A percentile compares a stretch with the other conserved stretches of the same genome.
These are phyloP conservation scores for Periophthalmodon schlosseri DNA, from an alignment of 2,113 vertebrate species.

Conservation along the genomic window DNA sequence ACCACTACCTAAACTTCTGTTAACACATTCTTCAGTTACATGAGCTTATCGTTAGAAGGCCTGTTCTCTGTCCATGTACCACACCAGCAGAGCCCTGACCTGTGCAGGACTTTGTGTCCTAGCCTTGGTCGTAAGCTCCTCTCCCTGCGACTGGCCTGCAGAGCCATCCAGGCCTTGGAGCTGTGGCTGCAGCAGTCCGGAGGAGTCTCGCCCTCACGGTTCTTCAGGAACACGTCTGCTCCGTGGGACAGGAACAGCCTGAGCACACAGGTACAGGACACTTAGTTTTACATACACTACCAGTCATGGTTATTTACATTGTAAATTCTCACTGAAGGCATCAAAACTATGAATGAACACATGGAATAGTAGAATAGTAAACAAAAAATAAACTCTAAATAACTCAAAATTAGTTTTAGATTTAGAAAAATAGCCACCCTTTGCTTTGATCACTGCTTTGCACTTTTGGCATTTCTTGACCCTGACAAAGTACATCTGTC, in stretches of 20 bases:
- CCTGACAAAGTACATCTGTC: too few relatives aligned
- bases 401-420: too few relatives aligned
- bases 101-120: slow-evolving; percentile 78
- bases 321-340: too few relatives aligned
- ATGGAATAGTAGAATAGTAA: too few relatives aligned
- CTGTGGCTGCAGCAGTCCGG: slow-evolving; percentile 92
- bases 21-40: background rate
- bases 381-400: too few relatives aligned
- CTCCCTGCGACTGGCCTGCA: slow-evolving; percentile 90
- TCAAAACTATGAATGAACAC: too few relatives aligned
- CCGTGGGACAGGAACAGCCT: slow-evolving; percentile 89
- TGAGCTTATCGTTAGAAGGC: background rate
- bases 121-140: slow-evolving; percentile 73
- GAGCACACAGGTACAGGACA: slow-evolving; percentile 11
- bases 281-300: too few relatives aligned
- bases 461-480: too few relatives aligned
- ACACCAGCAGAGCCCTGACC: slow-evolving; percentile 65
- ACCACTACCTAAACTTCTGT: background rate
- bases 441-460: too few relatives aligned
- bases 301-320: too few relatives aligned
- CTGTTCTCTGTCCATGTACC: background rate
- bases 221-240: slow-evolving; percentile 90
- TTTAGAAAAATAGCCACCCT: too few relatives aligned
- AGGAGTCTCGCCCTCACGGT: slow-evolving; percentile 94
- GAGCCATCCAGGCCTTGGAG: slow-evolving; percentile 88